Evolutionary conservation across 2,888 invertebrate genomes (phyloP).

Genomic region (Stegana nigrithorax): DNA sequence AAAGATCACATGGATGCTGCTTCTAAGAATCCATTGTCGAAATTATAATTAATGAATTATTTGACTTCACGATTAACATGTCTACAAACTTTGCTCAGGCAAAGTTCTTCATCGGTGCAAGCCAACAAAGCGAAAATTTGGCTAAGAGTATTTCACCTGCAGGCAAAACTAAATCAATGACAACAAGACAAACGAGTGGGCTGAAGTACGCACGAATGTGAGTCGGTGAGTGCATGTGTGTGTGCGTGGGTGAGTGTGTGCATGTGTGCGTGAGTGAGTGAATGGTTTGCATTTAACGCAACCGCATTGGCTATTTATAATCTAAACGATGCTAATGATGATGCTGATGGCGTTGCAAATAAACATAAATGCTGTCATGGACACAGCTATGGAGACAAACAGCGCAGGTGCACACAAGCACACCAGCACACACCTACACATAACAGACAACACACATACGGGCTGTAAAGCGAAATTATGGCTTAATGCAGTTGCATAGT

Average conservation of each 20-base stretch:
- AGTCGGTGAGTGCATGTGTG: not conserved
- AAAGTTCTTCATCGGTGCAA: no score
- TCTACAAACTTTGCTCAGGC: no score
- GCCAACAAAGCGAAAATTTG: no score
- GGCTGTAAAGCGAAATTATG: not conserved
- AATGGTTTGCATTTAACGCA: not conserved
- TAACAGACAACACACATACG: not conserved
- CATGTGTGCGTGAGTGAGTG: not conserved
- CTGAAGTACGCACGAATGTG: not conserved
- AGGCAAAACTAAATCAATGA: not conserved
- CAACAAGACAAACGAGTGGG: not conserved
- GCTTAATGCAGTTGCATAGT: not conserved
- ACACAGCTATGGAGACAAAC: not conserved
- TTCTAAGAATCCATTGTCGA: no score
- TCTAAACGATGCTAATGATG: not conserved
- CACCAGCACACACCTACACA: not conserved
- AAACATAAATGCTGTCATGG: not conserved
- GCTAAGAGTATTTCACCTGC: no score
- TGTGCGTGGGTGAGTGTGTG: not conserved
- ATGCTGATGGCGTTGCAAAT: not conserved
- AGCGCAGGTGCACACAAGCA: not conserved
- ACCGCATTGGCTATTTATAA: not conserved
- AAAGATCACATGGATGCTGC: no score
- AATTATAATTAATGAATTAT: no score
- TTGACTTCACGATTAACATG: no score